Percentiles rank a stretch among this genome's conserved stretches.
Evolutionary conservation across 2,113 vertebrate genomes (phyloP).

Genomic region (Nansenia antarctica): DNA sequence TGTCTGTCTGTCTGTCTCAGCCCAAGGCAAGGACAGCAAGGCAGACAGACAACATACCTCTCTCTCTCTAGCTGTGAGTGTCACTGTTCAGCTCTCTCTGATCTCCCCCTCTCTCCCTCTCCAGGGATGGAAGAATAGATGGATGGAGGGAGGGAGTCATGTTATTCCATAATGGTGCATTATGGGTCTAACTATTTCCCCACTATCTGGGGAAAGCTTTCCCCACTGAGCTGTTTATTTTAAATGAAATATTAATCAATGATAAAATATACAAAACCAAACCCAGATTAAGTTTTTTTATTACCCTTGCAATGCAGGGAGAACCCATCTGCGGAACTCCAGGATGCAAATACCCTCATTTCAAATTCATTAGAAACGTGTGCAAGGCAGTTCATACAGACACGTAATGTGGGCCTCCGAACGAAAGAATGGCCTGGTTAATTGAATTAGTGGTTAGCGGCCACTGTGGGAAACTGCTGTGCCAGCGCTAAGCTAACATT

Average conservation of each 20-base stretch:
- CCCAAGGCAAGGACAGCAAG: constrained; percentile 35
- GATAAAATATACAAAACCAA: constrained; percentile 33
- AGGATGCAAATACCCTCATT: constrained; percentile 41
- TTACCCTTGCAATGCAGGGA: neutral
- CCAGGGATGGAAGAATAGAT: neutral
- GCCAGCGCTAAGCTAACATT: constrained; percentile 34
- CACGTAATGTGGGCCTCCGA: constrained; percentile 27
- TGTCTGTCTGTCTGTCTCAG: too few species aligned
- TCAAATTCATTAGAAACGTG: constrained; percentile 29
- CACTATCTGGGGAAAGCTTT: neutral
- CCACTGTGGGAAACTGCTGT: constrained; percentile 37
- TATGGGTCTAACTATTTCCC: neutral
- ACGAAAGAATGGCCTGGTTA: constrained; percentile 33
- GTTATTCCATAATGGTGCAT: neutral
- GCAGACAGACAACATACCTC: constrained; percentile 10
- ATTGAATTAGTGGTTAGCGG: constrained; percentile 54
- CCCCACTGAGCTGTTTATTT: neutral
- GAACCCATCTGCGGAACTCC: constrained; percentile 24
- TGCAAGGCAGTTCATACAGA: constrained; percentile 47
- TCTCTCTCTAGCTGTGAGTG: neutral
- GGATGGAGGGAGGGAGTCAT: neutral
- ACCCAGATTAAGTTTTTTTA: constrained; percentile 26
- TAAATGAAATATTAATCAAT: constrained; percentile 41
- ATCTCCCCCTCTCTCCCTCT: constrained; percentile 31
- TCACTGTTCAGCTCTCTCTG: neutral